Percentiles rank a stretch among this genome's conserved stretches.
phyloP scores from a whole-genome alignment of 2,797 vertebrate species.

The Sphenodon punctatus region DNA sequence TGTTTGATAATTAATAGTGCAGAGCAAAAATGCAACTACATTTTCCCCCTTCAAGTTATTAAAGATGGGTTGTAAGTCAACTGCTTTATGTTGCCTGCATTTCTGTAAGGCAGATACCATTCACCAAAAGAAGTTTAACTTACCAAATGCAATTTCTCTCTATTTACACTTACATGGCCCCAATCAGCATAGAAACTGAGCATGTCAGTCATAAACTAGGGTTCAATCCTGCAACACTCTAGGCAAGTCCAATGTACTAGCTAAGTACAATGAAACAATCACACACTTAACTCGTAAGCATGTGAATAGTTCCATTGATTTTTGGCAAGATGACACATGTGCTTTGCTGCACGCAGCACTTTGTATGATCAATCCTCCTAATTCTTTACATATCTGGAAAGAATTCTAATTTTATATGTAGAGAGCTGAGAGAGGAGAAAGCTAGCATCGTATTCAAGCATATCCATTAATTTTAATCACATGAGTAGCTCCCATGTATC shows the following conservation, averaged over 20 bases:
- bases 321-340: too few species aligned
- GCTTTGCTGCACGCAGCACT: too few species aligned
- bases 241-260: too few species aligned
- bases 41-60: background rate
- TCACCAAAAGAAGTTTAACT: background rate
- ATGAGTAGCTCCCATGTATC: background rate
- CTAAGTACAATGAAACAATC: too few species aligned
- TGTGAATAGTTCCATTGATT: too few species aligned
- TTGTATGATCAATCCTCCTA: too few species aligned
- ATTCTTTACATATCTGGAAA: too few species aligned
- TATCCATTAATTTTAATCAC: rapidly evolving
- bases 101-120: constrained; percentile 16
- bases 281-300: too few species aligned
- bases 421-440: background rate
- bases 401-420: background rate
- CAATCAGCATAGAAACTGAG: too few species aligned
- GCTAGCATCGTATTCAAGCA: background rate
- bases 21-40: constrained; percentile 14
- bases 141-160: background rate
- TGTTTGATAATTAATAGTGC: constrained; percentile 52
- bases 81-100: background rate
- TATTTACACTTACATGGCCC: too few species aligned
- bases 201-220: too few species aligned
- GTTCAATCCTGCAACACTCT: too few species aligned
- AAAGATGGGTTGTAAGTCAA: constrained; percentile 21